Base-by-base conservation (phyloP, 2,797 vertebrate species). In the Ibycter americanus region DNA sequence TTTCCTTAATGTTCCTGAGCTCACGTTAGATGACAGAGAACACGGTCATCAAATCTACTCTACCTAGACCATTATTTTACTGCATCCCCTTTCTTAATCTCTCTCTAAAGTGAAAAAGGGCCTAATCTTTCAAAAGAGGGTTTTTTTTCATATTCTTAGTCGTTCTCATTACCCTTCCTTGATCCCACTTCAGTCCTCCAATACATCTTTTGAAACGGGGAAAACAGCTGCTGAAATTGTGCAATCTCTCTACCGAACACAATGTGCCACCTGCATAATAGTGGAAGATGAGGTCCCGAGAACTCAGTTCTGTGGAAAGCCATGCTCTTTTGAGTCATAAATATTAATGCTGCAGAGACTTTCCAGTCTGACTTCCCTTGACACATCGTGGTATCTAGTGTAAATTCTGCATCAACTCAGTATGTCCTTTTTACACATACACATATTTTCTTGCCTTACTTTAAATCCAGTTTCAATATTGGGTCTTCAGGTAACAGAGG, bases 31-130 rank as follows among this genome's bases (percentile, higher is more conserved):
- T 86, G 83, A 97, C 42, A 94, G 71, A 92, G 88, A 95, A 90
- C 58, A 66, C 0, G 32, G 56, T 49, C 83, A 80, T 83, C 74
- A 91, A 87, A 96, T 89, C 73, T 89, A 12, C 47, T 52, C 47
- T 85, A 90, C 52, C n/a, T 82, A 97, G 66, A 79, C 40, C n/a
- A 94, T 84, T 93, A 93, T 81, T 95, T 87, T 90, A 87, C 81
- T 73, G 31, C 31, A 71, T 56, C n/a, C 25, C 9, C 40, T 87
- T 86, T 77, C 86, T 83, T 95, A 62, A 87, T 94, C 85, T 88
- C 54, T n/a, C 51, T 66, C 71, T 90, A 58, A 89, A 87, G 52
- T 89, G 15, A 73, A 90, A 87, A 72, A 79, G 67, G 23, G 34
- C 7, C 19, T 68, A 70, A 90, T 89, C 55, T 84, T 95, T 89